A percentile compares a stretch with the other conserved stretches of the same genome.
These are phyloP conservation scores for Drosophila austrosaltans DNA, from an alignment of 2,888 invertebrate genomes.

Conservation along the genomic window DNA sequence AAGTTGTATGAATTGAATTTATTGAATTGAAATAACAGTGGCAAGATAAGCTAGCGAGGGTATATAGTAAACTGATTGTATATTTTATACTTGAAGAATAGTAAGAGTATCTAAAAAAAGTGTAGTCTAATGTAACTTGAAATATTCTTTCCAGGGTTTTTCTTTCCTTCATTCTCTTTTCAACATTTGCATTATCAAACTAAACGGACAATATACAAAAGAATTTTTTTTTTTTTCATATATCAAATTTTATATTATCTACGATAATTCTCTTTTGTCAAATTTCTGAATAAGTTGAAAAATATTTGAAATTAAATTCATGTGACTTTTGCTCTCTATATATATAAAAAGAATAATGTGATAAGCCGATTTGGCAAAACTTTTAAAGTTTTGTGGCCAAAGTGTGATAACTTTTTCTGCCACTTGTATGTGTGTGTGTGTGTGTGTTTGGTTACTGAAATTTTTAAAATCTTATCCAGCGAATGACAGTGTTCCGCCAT, in stretches of 20 bases:
- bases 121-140: no score
- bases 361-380: slow-evolving; percentile 10
- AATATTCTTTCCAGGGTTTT: no score
- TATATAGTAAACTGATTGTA: no score
- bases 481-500: neutral
- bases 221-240: no score
- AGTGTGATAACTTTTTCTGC: neutral
- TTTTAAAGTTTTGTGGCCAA: slow-evolving; percentile 2
- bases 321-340: neutral
- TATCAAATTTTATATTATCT: neutral
- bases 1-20: slow-evolving; percentile 51
- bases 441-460: neutral
- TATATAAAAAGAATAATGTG: neutral
- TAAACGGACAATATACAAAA: no score
- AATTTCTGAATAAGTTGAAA: neutral
- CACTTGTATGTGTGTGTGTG: neutral
- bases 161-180: no score
- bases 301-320: neutral
- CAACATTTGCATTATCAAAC: no score
- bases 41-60: no score
- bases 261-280: no score
- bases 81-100: no score
- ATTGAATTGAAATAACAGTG: no score
- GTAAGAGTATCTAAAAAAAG: no score
- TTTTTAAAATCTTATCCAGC: slow-evolving; percentile 2